Evolutionary conservation across 2,113 vertebrate genomes (phyloP), one percentile per base, ranked within the genome.

Genomic region (Mormyrus lacerda): DNA sequence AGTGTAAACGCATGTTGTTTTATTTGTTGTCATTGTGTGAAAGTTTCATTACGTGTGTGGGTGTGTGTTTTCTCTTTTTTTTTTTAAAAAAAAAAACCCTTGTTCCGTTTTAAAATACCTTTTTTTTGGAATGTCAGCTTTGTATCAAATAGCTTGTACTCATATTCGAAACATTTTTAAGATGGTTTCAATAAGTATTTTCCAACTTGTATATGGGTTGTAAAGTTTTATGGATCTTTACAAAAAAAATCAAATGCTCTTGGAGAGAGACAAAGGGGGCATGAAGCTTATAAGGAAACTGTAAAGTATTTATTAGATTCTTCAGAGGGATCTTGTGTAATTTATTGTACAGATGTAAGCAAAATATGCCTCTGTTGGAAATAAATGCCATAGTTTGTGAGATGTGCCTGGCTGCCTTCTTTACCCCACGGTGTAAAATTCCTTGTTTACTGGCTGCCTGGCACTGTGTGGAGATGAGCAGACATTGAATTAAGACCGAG

Each of bases 311-410:
- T 99, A 99, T 98, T 98, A 97, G 96, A 96, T 96, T 96, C 97
- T 97, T 96, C 97, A 96, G 94, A 97, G 95, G 96, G 97, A 97
- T 97, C 95, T 96, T 97, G 97, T 99, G 97, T 99, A 99, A 98
- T 98, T 98, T 99, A 99, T 98, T 99, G 98, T 99, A 99, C 95
- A 99, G 98, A 99, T 98, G 97, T 99, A 99, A 99, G 97, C 97
- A 96, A 98, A 79, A 95, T 94, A 95, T 96, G 96, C 96, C 97
- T 97, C 96, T 96, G 94, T 96, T 96, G 95, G 96, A 98, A 99
- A 99, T 99, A 99, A 99, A 99, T 98, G 96, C 97, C 97, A 99
- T 99, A 99, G 98, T 99, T 99, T 99, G 97, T 98, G 97, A 53
- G 51, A 98, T 97, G 96, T 58, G 27, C 6, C 55, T 84, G 50